Evolutionary conservation across 2,113 vertebrate genomes (phyloP).

Genomic region (Taxidea taxus): DNA sequence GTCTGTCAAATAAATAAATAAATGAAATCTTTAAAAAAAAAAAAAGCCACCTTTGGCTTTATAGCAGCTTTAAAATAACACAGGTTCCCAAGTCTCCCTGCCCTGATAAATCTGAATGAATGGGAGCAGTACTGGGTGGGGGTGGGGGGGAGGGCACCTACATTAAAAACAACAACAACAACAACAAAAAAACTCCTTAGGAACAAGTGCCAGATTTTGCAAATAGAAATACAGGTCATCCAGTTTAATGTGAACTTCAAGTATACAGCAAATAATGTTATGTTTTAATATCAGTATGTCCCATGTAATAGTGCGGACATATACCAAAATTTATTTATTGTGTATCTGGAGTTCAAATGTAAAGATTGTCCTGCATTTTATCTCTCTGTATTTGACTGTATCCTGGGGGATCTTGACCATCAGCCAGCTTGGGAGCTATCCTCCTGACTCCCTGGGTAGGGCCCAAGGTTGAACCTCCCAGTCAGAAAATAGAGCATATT

Average conservation of each 20-base stretch:
- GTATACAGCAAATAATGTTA: neutral
- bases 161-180: neutral
- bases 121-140: neutral
- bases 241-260: constrained; percentile 11
- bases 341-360: neutral
- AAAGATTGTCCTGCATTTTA: neutral
- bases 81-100: neutral
- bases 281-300: neutral
- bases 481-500: neutral
- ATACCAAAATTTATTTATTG: neutral
- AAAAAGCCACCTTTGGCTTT: neutral
- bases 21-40: no score
- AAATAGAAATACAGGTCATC: neutral
- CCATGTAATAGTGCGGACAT: neutral
- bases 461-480: neutral
- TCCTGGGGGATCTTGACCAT: neutral
- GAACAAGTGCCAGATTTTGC: neutral
- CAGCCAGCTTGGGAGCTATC: neutral
- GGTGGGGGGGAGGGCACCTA: neutral
- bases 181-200: neutral
- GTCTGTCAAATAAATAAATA: no score
- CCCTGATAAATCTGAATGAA: neutral
- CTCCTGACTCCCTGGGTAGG: no score
- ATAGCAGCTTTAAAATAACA: neutral
- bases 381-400: neutral